phyloP scores from a whole-genome alignment of 2,113 vertebrate genomes.

The Myxocyprinus asiaticus region DNA sequence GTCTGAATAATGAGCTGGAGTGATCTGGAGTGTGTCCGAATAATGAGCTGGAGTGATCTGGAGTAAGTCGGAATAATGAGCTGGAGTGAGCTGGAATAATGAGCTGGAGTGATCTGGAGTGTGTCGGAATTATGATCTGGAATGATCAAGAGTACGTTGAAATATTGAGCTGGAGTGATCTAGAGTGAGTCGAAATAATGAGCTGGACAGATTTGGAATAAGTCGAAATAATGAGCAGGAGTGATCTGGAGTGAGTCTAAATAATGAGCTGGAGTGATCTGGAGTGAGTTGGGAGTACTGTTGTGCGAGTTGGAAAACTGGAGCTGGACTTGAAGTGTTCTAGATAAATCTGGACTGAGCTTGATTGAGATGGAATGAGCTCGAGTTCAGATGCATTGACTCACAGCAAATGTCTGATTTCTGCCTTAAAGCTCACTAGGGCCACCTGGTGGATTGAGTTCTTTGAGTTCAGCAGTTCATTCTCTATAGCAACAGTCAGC shows the following conservation, averaged over 20 bases:
- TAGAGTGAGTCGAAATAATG: background rate
- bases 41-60: background rate
- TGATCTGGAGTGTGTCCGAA: background rate
- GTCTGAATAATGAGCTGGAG: background rate
- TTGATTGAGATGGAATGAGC: background rate
- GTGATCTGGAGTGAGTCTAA: background rate
- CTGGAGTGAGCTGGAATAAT: background rate
- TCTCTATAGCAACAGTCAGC: slow-evolving; percentile 88
- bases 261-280: background rate
- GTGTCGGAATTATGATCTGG: background rate
- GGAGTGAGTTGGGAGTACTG: background rate
- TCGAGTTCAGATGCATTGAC: slow-evolving; percentile 57
- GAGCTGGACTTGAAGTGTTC: too few species aligned
- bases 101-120: background rate
- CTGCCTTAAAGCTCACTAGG: slow-evolving; percentile 88
- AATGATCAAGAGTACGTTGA: background rate
- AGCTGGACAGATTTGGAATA: background rate
- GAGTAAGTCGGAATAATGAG: background rate
- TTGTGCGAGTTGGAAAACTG: too few species aligned
- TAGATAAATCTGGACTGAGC: too few species aligned
- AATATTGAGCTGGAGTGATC: background rate
- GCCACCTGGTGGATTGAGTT: slow-evolving; percentile 88
- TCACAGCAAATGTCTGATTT: slow-evolving; percentile 92
- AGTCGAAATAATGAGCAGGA: background rate
- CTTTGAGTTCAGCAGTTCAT: slow-evolving; percentile 88